Base-by-base conservation (phyloP, 2,888 invertebrate genomes). In the Urechis unicinctus region DNA sequence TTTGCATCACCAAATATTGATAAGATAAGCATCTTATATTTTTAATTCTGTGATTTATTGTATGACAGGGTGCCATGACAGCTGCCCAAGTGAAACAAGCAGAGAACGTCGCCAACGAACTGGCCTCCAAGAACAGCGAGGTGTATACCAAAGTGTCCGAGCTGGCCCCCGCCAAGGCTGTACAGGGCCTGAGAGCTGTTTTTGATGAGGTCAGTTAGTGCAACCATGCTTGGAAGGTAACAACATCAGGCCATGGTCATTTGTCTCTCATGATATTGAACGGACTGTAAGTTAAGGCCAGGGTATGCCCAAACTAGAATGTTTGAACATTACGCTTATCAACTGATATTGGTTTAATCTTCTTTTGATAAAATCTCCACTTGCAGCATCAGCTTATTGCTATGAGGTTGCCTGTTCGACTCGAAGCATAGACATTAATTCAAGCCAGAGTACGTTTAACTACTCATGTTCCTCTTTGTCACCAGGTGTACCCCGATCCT, bases 91-190 rank as follows among this genome's bases (percentile, higher is more conserved):
- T 97, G 9, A 89, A 89, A 76, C 84, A 88, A 65, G 83, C 89
- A 4, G 97, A 98, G 80, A 82, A 85, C 61, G 82, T 86, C 63
- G 88, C 89, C 1, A 88, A 88, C 69, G 82, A 85, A 56, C 82
- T 95, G 65, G 87, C 93, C 42, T 80, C 81, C 61, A 82, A 85
- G 57, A 89, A 92, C 74, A 85, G 86, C 66, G 80, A 82, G 57
- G 91, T 98, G 41, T 96, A 85, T 79, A 90, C 94, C 4, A 91
- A 90, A 78, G 89, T 93, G 68, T 85, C 92, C 0, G 82, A 84
- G 55, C 82, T 98, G 56, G 84, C 85, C 44, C 81, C 88, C 56
- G 98, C 98, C 17, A 95, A 95, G 81, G 87, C 88, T 62, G 90
- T 79, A 9, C 73, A 75, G 55, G 78, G 78, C 17, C 66, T 78